phyloP scores from a whole-genome alignment of 2,113 vertebrate species.

The Fregata magnificens region DNA sequence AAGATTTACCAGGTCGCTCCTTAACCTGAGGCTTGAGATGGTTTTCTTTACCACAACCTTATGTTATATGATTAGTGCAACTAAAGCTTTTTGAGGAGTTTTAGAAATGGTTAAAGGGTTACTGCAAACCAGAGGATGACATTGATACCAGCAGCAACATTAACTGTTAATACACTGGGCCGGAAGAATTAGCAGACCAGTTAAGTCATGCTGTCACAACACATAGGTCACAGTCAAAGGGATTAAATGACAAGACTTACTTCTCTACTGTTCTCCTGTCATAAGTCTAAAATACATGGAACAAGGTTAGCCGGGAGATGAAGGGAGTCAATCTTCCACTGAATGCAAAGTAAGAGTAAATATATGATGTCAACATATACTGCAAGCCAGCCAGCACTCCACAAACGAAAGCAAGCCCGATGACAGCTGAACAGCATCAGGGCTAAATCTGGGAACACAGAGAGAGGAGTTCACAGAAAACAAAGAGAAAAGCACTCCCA shows the following conservation, averaged over 20 bases:
- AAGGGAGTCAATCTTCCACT: not conserved
- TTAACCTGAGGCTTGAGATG: not conserved
- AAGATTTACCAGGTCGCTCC: not conserved
- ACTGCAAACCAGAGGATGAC: not conserved
- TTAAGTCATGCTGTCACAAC: not conserved
- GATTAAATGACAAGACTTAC: not conserved
- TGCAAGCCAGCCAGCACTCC: not conserved
- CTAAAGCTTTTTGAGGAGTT: not conserved
- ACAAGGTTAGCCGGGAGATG: not conserved
- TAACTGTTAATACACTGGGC: not conserved
- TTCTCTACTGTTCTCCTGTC: not conserved
- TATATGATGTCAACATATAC: not conserved
- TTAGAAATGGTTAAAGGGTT: not conserved
- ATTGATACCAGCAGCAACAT: not conserved
- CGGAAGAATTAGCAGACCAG: not conserved
- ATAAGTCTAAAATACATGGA: not conserved
- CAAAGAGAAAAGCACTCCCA: conserved; percentile 65
- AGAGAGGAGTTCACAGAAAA: conserved; percentile 57
- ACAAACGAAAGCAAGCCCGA: not conserved
- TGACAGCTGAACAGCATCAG: conserved; percentile 42
- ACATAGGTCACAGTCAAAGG: not conserved
- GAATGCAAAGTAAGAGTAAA: not conserved
- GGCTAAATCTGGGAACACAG: conserved; percentile 58
- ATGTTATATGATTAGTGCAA: not conserved
- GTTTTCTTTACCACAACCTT: not conserved